Base-by-base conservation (phyloP, 2,797 vertebrate species). In the Xyrichtys novacula region DNA sequence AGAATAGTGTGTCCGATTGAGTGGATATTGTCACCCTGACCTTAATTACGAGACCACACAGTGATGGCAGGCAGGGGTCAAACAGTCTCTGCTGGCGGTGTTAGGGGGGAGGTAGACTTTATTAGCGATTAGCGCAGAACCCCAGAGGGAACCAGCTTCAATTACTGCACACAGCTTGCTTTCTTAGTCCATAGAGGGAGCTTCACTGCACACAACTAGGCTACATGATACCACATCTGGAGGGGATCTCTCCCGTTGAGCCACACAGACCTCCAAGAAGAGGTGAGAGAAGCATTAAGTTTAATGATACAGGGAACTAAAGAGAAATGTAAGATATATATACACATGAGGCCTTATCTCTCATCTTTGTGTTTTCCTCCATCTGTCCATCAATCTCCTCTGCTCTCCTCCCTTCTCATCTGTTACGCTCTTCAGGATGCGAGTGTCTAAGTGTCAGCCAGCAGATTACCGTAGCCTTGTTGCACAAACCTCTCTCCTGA, bases 131-230 rank as follows among this genome's bases (percentile, higher is more conserved):
- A 88, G 65, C 50, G 43, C 62, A 44, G 69, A 81, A 67, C 62
- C 71, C 63, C 65, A 40, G 26, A 34, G 79, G 75, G 44, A 79
- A 53, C 28, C 43, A 56, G 66, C 73, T 68, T 83, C 89, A 90
- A 88, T 91, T 85, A 87, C 80, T 70, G 65, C 54, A 71, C 86
- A 68, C 84, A 85, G 90, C 71, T 81, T 78, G 82, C 65, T 71
- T 65, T 62, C 64, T n/a, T 15, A 43, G 59, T 49, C 66, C 50
- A 77, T 36, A 1, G 11, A 34, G 52, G 65, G 68, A 53, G 56
- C 40, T 40, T 68, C 38, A 68, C 48, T 8, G 7, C 65, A 55
- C n/a, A 61, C 62, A 28, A 3, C 65, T 68, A 64, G 69, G 65
- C 66, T 58, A 57, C 71, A 40, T 25, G 34, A 69, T 55, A 36